Base-by-base conservation (phyloP, 2,797 vertebrate species). In the Capromys pilorides region DNA sequence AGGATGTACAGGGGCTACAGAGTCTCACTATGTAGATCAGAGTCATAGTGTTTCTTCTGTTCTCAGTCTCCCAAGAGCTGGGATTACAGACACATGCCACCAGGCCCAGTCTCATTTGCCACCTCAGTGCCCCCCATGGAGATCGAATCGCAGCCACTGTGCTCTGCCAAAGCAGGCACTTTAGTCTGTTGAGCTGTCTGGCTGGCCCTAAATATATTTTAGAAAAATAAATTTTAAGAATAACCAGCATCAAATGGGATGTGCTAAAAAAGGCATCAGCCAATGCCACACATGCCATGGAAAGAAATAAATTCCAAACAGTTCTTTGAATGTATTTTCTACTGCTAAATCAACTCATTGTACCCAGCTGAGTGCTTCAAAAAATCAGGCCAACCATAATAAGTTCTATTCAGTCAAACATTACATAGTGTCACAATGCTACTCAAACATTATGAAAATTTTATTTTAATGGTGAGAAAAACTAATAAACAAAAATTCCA, bases 301-400 rank as follows among this genome's bases (percentile, higher is more conserved):
- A 24, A 87, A 69, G 54, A 59, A 95, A 85, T 16, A 91, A 94
- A 73, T 0, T 22, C 16, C 57, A 82, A 83, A 28, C 16, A 28
- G 61, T 66, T 93, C 16, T 62, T 93, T 54, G 79, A 94, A 87
- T 18, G 61, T 7, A 0, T 73, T 92, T 88, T 89, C 66, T 90
- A 39, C 57, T 64, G 9, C 51, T 39, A 78, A 54, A 21, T 73
- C 2, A 80, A 71, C 5, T 82, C 24, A 75, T 59, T n/a, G 4
- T 5, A 59, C 11, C 26, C 45, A 51, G 24, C 0, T 57, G 26
- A 95, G 45, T 14, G 11, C 0, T 49, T 64, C 24, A 69, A 51
- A 12, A 85, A 81, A 85, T 22, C n/a, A 64, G 73, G 45, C 45
- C 4, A 82, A 87, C 59, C 22, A 64, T 13, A 90, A 90, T 39